Percentiles rank a stretch among this genome's conserved stretches.
These are phyloP conservation scores for Heliconius hortense DNA, from an alignment of 2,888 invertebrate genomes.

Conservation along the genomic window DNA sequence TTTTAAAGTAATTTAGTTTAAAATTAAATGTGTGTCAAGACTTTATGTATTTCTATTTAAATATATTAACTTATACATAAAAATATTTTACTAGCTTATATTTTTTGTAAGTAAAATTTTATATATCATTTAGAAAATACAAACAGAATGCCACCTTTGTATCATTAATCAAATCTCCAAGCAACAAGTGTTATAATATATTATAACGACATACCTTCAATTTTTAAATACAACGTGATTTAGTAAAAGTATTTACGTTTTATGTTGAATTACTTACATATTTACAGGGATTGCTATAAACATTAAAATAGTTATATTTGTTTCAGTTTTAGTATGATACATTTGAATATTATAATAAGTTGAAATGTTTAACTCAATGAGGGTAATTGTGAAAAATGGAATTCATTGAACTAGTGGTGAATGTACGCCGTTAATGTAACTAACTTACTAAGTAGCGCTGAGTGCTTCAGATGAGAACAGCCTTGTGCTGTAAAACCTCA, in stretches of 20 bases:
- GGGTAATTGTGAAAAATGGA: constrained; percentile 4
- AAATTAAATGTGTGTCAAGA: background rate
- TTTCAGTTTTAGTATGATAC: background rate
- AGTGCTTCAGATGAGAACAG: constrained; percentile 13
- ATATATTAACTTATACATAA: too few relatives aligned
- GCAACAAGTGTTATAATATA: background rate
- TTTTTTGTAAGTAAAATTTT: too few relatives aligned
- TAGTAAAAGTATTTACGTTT: background rate
- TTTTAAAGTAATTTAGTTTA: background rate
- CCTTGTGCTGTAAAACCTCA: constrained; percentile 8
- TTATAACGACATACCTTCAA: background rate
- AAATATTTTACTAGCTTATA: too few relatives aligned
- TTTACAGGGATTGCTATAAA: background rate
- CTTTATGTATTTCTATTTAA: background rate
- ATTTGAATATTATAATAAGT: background rate
- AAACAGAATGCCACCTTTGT: background rate
- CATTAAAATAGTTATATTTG: background rate
- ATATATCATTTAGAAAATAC: too few relatives aligned
- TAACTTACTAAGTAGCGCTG: constrained; percentile 17
- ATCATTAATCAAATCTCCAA: background rate
- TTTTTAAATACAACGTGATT: background rate
- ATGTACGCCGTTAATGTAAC: too few relatives aligned
- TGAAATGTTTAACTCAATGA: background rate
- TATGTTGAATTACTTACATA: background rate
- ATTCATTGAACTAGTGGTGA: constrained; percentile 3